phyloP scores from a whole-genome alignment of 2,113 vertebrate species.

The Pterocles gutturalis region DNA sequence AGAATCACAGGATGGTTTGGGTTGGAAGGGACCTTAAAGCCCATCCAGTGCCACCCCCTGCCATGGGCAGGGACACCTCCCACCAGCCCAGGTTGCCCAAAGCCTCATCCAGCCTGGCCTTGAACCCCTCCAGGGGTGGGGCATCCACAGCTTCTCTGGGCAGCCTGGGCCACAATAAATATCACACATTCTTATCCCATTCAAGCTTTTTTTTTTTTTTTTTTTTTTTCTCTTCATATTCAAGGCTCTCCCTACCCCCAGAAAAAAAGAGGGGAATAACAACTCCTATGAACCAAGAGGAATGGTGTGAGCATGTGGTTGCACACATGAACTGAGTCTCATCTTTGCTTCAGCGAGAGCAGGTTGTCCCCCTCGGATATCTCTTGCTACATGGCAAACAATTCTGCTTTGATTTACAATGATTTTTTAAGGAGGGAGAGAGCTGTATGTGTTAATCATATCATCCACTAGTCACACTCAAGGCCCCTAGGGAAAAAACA shows the following conservation, averaged over 20 bases:
- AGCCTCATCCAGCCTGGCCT: too few relatives aligned
- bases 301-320: background rate
- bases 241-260: background rate
- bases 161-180: too few relatives aligned
- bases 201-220: background rate
- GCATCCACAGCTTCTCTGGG: too few relatives aligned
- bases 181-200: background rate
- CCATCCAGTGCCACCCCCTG: too few relatives aligned
- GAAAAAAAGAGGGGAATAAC: background rate
- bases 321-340: background rate
- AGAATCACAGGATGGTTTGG: background rate
- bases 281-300: background rate
- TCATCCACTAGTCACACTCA: background rate
- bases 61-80: too few relatives aligned
- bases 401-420: background rate
- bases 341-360: background rate
- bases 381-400: background rate
- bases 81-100: too few relatives aligned
- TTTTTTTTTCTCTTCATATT: background rate
- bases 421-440: background rate
- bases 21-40: too few relatives aligned
- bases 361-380: background rate
- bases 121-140: too few relatives aligned
- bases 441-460: background rate
- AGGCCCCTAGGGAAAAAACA: background rate